These are phyloP conservation scores for Prionace glauca DNA, from an alignment of 2,797 vertebrate species.

Conservation along the genomic window DNA sequence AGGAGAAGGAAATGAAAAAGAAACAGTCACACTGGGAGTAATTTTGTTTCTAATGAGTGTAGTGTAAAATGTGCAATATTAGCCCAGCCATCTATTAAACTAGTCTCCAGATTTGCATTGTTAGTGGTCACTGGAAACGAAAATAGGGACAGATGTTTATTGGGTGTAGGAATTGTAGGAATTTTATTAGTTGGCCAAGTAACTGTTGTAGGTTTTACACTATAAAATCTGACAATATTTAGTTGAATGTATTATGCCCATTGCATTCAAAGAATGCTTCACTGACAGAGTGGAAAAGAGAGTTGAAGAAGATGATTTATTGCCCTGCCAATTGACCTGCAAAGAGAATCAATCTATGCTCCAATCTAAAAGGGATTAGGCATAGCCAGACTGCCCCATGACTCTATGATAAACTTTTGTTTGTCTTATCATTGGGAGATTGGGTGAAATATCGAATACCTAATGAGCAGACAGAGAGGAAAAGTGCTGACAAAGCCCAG, in stretches of 20 bases:
- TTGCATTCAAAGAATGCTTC: constrained; percentile 67
- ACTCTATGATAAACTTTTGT: neutral
- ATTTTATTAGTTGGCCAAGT: neutral
- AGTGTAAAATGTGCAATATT: neutral
- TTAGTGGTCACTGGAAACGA: neutral
- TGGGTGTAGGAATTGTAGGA: too few species aligned
- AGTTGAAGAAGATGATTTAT: constrained; percentile 67
- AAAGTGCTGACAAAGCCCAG: neutral
- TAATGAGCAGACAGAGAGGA: neutral
- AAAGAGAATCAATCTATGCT: constrained; percentile 61
- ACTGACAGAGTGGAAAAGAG: constrained; percentile 52
- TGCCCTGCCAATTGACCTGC: constrained; percentile 68
- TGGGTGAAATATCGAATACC: neutral
- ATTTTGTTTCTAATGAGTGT: neutral
- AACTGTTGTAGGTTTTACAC: neutral
- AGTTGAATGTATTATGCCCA: constrained; percentile 66
- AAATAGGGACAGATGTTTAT: neutral
- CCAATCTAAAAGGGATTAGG: neutral
- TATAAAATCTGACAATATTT: constrained; percentile 67
- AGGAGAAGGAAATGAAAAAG: neutral
- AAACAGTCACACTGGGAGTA: neutral
- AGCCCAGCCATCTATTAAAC: neutral
- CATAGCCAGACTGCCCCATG: neutral
- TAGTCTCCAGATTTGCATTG: neutral
- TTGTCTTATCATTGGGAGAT: neutral